Percentiles rank a stretch among this genome's conserved stretches.
Evolutionary conservation across 1,140 invertebrate species (phyloP).

Genomic region (Aphelinus atriplicis): DNA sequence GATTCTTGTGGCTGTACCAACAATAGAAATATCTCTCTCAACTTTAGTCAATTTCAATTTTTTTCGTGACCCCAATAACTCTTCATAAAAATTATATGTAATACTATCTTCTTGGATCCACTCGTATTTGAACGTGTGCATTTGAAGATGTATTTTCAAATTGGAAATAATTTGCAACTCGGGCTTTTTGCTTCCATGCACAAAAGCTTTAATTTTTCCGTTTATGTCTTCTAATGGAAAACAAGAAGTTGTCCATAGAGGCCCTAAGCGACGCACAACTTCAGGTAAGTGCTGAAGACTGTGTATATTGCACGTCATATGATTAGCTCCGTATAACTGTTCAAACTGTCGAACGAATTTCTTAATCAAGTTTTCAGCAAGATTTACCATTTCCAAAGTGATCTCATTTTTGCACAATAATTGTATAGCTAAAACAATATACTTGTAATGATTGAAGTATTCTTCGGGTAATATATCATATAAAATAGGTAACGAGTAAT

Average conservation of each 20-base stretch:
- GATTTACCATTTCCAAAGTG: not conserved
- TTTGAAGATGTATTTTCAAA: not conserved
- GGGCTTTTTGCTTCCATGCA: constrained; percentile 9
- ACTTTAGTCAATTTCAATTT: no score
- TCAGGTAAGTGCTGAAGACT: not conserved
- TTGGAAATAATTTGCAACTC: constrained; percentile 17
- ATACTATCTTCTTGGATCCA: not conserved
- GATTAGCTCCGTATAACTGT: not conserved
- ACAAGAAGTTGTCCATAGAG: constrained; percentile 9
- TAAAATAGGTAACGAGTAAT: constrained; percentile 34
- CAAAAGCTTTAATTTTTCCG: constrained; percentile 15
- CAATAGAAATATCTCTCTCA: no score
- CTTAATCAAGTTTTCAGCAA: not conserved
- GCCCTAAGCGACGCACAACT: not conserved
- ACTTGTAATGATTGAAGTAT: constrained; percentile 29
- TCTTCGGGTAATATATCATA: constrained; percentile 11
- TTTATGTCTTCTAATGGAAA: constrained; percentile 13
- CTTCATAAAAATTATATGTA: not conserved
- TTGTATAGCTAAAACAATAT: constrained; percentile 21
- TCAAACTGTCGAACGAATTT: not conserved
- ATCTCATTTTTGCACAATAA: not conserved
- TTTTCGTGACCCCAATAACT: not conserved
- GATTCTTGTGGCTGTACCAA: no score
- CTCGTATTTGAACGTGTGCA: not conserved
- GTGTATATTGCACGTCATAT: constrained; percentile 5